Evolutionary conservation across 2,113 vertebrate genomes (phyloP), one percentile per base, ranked within the genome.

Genomic region (Cyanistes caeruleus): DNA sequence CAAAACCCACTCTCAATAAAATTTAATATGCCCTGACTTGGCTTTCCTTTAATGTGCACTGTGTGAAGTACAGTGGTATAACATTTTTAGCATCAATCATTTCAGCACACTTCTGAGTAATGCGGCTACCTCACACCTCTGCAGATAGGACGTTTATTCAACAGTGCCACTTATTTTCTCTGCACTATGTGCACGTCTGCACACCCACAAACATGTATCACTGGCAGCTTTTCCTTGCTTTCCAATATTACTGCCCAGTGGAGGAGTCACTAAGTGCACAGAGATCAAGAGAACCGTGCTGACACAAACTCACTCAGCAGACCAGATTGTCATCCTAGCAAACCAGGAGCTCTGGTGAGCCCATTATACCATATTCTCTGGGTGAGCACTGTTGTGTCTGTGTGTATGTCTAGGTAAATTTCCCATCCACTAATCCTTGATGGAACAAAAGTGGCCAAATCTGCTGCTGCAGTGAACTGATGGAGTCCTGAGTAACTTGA

Each of bases 1-100:
- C 95, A 96, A 96, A 97, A 95, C 88, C 79, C 77, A 88, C 88
- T 96, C 94, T 92, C 93, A 90, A 95, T 96, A 93, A 96, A 95
- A 96, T 94, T 93, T 89, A 95, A 94, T 94, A 91, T 80, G 94
- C 81, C 78, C 82, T 95, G 89, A 94, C 85, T 89, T 95, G 87
- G 84, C 70, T 96, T 89, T 94, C 90, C 87, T 96, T 93, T 96
- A 94, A 93, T 88, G 88, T 76, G 84, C 75, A 52, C 79, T 93
- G 88, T 83, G 87, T 90, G 93, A 84, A 91, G 85, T 91, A 87
- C 79, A 74, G 72, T 16, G 10, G 78, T 74, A 39, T 68, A 88
- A 90, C 63, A 63, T 87, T 96, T 92, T 93, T 90, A 96, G 83
- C 83, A 93, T 88, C 95, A 90, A 84, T 94, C 95, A 86, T 88